These are phyloP conservation scores for Xenopus petersii DNA, from an alignment of 2,797 vertebrate genomes.

Conservation along the genomic window DNA sequence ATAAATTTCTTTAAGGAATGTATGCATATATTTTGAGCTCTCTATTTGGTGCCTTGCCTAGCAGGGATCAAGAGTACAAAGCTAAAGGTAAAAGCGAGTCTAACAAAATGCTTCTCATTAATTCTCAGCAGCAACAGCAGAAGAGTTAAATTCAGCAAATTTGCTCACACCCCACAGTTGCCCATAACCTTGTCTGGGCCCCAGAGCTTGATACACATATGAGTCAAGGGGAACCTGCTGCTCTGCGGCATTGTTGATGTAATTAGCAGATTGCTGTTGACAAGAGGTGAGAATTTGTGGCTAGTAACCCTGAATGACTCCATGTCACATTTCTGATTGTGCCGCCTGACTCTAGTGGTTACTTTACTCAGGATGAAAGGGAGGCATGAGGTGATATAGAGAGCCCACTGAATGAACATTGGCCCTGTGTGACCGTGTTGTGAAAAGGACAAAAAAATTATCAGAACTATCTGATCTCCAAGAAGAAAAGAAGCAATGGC, in stretches of 20 bases:
- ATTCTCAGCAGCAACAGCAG: not conserved
- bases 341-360: not conserved
- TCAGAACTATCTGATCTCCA: not conserved
- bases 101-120: too few relatives aligned
- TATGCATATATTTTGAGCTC: too few relatives aligned
- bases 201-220: not conserved
- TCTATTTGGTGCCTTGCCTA: too few relatives aligned
- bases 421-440: not conserved
- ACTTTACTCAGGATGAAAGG: not conserved
- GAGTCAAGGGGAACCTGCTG: not conserved
- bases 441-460: not conserved
- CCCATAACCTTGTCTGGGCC: constrained; percentile 8
- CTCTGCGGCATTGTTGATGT: not conserved
- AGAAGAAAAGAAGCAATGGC: too few relatives aligned
- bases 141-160: constrained; percentile 1
- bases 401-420: not conserved
- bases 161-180: not conserved
- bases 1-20: too few relatives aligned
- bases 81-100: too few relatives aligned
- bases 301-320: not conserved
- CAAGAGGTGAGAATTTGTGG: not conserved
- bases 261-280: constrained; percentile 3
- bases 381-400: not conserved
- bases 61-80: too few relatives aligned
- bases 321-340: too few relatives aligned